Conservation (phyloP, 2,113 vertebrate species). For the Ursus arctos region DNA sequence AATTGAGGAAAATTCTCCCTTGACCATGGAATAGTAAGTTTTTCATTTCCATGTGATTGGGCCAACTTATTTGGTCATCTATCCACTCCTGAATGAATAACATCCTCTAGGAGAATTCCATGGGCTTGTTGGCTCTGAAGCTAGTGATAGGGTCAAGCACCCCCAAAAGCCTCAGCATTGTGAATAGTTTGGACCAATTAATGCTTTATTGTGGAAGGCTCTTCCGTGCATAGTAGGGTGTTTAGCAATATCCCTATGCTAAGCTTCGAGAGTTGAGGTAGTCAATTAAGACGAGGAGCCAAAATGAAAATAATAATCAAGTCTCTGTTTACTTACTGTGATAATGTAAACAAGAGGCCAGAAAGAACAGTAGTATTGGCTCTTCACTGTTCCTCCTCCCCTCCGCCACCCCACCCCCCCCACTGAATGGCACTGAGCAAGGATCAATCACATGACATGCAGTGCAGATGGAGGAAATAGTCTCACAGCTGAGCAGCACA, state of each 20-base stretch:
- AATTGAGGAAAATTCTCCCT: neutral
- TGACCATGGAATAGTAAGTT: neutral
- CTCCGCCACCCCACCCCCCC: fast-evolving
- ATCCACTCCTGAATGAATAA: neutral
- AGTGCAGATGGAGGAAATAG: neutral
- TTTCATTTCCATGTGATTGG: neutral
- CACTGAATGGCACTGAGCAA: neutral
- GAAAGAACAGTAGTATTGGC: neutral
- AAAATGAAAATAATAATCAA: neutral
- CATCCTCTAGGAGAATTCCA: neutral
- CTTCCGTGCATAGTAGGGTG: neutral
- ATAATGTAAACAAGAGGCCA: neutral
- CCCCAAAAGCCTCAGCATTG: neutral
- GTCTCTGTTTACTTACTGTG: neutral
- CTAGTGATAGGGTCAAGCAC: neutral
- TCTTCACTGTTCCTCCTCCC: neutral
- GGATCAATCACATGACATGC: neutral
- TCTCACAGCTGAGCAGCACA: neutral
- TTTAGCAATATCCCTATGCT: neutral
- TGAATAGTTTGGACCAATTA: neutral
- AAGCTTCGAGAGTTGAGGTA: neutral
- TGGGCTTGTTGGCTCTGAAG: neutral
- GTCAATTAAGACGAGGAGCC: neutral
- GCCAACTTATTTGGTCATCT: neutral
- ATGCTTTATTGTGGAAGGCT: neutral